phyloP scores from a whole-genome alignment of 1,140 invertebrate species.

The Hestina assimilis region DNA sequence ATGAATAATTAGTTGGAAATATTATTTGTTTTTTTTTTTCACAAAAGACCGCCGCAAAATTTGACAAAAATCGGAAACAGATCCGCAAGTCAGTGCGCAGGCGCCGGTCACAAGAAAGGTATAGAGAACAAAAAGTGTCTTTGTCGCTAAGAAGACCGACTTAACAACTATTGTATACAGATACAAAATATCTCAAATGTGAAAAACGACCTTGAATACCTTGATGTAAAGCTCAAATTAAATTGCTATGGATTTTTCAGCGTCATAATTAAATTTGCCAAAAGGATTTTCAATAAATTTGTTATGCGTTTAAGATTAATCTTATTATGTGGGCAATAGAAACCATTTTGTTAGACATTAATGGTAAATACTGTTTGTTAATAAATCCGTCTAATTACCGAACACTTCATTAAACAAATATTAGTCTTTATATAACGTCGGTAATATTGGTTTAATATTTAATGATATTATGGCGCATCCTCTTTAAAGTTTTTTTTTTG shows the following conservation, averaged over 20 bases:
- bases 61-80: constrained; percentile 47
- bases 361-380: not conserved
- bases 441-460: not conserved
- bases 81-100: constrained; percentile 53
- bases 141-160: constrained; percentile 47
- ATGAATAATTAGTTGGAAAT: constrained; percentile 26
- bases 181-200: too few relatives aligned
- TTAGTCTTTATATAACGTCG: not conserved
- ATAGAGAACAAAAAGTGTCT: constrained; percentile 40
- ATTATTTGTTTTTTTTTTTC: constrained; percentile 31
- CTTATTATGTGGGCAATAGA: not conserved
- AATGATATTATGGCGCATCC: too few relatives aligned
- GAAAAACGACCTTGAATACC: not conserved
- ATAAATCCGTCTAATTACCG: constrained; percentile 38
- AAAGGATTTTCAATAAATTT: not conserved
- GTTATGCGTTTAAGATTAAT: not conserved
- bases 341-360: not conserved
- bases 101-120: constrained; percentile 34
- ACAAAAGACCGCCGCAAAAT: constrained; percentile 19
- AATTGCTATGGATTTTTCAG: not conserved
- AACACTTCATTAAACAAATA: constrained; percentile 50
- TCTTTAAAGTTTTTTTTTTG: too few relatives aligned
- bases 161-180: not conserved
- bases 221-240: not conserved
- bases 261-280: not conserved